phyloP scores from a whole-genome alignment of 2,888 invertebrate genomes.

The Platycheirus rosarum region DNA sequence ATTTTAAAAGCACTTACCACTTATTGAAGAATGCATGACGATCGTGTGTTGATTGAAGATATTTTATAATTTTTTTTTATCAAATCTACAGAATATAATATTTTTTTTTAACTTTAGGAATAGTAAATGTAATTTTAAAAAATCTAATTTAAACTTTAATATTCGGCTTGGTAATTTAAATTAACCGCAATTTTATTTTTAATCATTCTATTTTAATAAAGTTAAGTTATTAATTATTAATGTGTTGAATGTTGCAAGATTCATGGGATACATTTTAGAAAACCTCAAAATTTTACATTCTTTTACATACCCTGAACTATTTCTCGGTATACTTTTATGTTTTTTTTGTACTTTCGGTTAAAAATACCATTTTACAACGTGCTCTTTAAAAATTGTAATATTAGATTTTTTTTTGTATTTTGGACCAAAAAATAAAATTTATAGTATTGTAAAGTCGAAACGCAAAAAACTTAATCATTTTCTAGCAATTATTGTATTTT shows the following conservation, averaged over 20 bases:
- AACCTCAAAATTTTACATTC: slow-evolving; percentile 39
- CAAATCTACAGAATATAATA: slow-evolving; percentile 38
- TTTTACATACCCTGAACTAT: slow-evolving; percentile 50
- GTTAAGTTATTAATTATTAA: slow-evolving; percentile 51
- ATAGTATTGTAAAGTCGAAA: slow-evolving; percentile 48
- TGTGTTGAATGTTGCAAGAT: slow-evolving; percentile 46
- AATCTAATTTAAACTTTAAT: slow-evolving; percentile 7
- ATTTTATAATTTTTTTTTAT: slow-evolving; percentile 15
- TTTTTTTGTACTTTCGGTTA: slow-evolving; percentile 82
- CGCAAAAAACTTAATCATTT: slow-evolving; percentile 42
- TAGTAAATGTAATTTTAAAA: not conserved
- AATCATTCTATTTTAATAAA: slow-evolving; percentile 15
- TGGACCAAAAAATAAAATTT: slow-evolving; percentile 55
- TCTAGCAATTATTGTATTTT: not conserved
- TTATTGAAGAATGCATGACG: slow-evolving; percentile 40
- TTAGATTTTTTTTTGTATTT: slow-evolving; percentile 64
- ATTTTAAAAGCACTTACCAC: slow-evolving; percentile 55
- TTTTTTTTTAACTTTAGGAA: not conserved
- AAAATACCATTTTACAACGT: slow-evolving; percentile 81
- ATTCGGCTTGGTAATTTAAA: not conserved
- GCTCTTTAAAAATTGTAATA: slow-evolving; percentile 76
- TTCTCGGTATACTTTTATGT: slow-evolving; percentile 75
- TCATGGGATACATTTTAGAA: slow-evolving; percentile 37
- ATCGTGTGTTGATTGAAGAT: slow-evolving; percentile 63
- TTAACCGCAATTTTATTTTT: not conserved